Conservation (phyloP, 2,113 vertebrate genomes). For the Melanocharis versteri region DNA sequence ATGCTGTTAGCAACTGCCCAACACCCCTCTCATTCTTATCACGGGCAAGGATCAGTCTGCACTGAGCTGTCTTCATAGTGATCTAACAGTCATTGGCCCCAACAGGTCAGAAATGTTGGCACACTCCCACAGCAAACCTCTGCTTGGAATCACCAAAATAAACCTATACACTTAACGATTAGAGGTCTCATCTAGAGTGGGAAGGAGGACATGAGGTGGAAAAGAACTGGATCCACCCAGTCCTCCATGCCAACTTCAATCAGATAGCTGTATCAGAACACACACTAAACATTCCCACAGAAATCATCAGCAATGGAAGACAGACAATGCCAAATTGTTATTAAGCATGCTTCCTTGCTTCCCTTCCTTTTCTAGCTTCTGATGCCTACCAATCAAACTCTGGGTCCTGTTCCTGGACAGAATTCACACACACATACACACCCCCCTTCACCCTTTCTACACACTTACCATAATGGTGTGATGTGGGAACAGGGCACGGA, state of each 20-base stretch:
- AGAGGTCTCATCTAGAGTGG: background rate
- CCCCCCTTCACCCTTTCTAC: background rate
- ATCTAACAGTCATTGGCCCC: background rate
- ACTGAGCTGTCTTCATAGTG: background rate
- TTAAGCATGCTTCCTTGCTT: background rate
- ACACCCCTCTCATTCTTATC: background rate
- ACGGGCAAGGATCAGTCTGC: background rate
- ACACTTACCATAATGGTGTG: conserved; percentile 96
- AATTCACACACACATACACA: background rate
- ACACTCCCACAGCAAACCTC: background rate
- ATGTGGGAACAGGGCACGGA: conserved; percentile 86
- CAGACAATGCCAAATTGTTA: background rate
- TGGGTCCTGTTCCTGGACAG: background rate
- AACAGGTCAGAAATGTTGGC: background rate
- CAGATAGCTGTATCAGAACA: background rate
- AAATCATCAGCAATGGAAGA: background rate
- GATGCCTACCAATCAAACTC: background rate
- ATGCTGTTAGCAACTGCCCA: background rate
- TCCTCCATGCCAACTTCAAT: background rate
- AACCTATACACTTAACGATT: background rate
- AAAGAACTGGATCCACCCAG: background rate
- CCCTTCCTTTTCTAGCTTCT: background rate
- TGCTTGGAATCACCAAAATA: background rate
- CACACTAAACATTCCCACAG: background rate
- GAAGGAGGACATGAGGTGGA: background rate